Evolutionary conservation across 2,113 vertebrate genomes (phyloP).

Genomic region (Enhydra lutris): DNA sequence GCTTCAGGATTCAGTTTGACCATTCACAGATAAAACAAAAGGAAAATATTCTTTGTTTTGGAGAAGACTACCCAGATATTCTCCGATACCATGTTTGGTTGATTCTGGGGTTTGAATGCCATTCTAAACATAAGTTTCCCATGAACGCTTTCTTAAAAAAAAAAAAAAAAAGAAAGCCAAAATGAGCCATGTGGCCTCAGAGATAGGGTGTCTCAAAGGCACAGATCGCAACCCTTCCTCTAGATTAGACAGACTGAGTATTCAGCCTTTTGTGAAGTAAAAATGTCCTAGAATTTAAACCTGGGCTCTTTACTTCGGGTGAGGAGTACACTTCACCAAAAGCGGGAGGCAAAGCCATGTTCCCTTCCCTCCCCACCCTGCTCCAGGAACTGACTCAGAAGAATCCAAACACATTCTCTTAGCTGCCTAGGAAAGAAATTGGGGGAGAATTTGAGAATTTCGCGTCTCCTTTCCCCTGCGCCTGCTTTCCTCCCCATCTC

Average conservation of each 20-base stretch:
- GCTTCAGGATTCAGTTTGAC: not conserved
- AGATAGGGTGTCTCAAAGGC: not conserved
- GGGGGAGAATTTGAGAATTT: not conserved
- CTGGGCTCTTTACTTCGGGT: not conserved
- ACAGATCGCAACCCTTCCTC: not conserved
- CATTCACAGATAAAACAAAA: slow-evolving; percentile 21
- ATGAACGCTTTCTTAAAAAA: not conserved
- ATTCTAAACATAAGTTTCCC: not conserved
- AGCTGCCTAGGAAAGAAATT: not conserved
- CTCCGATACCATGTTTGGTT: not conserved
- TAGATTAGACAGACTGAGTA: not conserved
- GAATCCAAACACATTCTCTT: not conserved
- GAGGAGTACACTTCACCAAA: not conserved
- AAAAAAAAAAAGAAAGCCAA: not conserved
- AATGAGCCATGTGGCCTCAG: not conserved
- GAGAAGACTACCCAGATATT: not conserved
- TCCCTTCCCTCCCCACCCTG: not conserved
- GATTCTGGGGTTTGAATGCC: not conserved
- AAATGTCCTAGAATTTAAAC: slow-evolving; percentile 23
- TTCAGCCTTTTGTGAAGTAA: not conserved
- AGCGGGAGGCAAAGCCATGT: not conserved
- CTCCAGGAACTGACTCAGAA: not conserved
- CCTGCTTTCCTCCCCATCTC: not conserved
- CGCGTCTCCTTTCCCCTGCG: not conserved
- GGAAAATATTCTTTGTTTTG: not conserved